Conservation (phyloP, 2,888 invertebrate genomes). For the Ethmia dodecea region DNA sequence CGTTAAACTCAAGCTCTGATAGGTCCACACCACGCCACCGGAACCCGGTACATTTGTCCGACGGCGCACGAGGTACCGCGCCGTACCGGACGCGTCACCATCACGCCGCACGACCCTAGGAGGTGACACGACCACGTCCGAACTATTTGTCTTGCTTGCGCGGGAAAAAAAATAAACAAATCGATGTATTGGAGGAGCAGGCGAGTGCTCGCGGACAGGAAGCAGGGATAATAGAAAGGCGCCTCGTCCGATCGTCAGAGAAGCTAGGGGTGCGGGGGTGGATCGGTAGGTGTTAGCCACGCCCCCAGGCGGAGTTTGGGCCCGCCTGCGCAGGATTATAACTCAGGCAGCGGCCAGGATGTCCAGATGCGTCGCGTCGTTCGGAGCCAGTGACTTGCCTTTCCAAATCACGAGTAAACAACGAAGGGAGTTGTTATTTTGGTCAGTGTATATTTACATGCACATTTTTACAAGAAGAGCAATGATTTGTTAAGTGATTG, state of each 20-base stretch:
- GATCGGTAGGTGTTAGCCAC: slow-evolving; percentile 25
- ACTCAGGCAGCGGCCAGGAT: slow-evolving; percentile 9
- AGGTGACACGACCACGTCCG: slow-evolving; percentile 35
- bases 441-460: too few relatives aligned
- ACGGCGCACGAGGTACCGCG: neutral
- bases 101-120: slow-evolving; percentile 44
- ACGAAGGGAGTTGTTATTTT: too few relatives aligned
- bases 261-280: slow-evolving; percentile 29
- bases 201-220: slow-evolving; percentile 74
- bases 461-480: too few relatives aligned
- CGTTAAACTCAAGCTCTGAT: neutral
- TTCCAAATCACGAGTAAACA: slow-evolving; percentile 8
- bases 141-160: slow-evolving; percentile 57
- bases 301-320: slow-evolving; percentile 34
- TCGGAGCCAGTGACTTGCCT: neutral
- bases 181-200: slow-evolving; percentile 64
- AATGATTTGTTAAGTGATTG: too few relatives aligned
- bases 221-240: slow-evolving; percentile 71
- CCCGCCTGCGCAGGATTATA: slow-evolving; percentile 37
- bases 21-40: neutral
- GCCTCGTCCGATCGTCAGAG: slow-evolving; percentile 43
- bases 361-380: neutral
- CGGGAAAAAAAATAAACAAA: slow-evolving; percentile 74
- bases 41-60: slow-evolving; percentile 1
- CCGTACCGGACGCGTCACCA: slow-evolving; percentile 29